Base-by-base conservation (phyloP, 2,113 vertebrate genomes). In the Anseranas semipalmata region DNA sequence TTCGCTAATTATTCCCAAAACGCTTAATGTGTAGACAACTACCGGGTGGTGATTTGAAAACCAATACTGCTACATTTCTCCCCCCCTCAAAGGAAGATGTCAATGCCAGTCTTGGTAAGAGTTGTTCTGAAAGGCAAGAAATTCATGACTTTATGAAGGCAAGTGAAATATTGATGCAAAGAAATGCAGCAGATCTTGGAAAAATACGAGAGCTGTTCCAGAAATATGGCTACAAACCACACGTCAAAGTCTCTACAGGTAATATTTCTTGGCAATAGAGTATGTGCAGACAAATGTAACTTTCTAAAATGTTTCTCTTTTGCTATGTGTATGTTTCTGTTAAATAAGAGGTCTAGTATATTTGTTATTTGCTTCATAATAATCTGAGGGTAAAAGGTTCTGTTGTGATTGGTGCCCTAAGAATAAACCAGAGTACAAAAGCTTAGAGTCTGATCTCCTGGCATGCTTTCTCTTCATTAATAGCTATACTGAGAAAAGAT, bases 151-250 rank as follows among this genome's bases (percentile, higher is more conserved):
- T 99, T 86, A 96, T 99, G 67, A 98, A 98, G 52, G 96, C 98
- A 62, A 98, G 97, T 91, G 98, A 98, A 97, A 92, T 98, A 83
- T 28, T 99, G 95, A 98, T 98, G 94, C 97, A 98, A 96, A 98
- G 96, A 95, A 98, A 98, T 82, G 89, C 97, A 86, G 20, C 96
- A 37, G 98, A 99, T 95, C 97, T 99, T 67, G 97, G 94, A 66
- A 94, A 96, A 87, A 95, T 99, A 89, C 98, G 63, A 96, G 98
- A 94, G 48, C 96, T 98, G 68, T 99, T 98, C 95, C 98, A 98
- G 94, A 98, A 98, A 58, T 99, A 99, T 21, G 98, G 98, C 56
- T 99, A 99, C 95, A 97, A 96, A 92, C 94, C 97, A 91, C 89
- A 1, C 60, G 90, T 52, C 71, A 78, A 96, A 65, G 94, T 90